These are phyloP conservation scores for Labeo rohita DNA, from an alignment of 2,113 vertebrate species.

Conservation along the genomic window DNA sequence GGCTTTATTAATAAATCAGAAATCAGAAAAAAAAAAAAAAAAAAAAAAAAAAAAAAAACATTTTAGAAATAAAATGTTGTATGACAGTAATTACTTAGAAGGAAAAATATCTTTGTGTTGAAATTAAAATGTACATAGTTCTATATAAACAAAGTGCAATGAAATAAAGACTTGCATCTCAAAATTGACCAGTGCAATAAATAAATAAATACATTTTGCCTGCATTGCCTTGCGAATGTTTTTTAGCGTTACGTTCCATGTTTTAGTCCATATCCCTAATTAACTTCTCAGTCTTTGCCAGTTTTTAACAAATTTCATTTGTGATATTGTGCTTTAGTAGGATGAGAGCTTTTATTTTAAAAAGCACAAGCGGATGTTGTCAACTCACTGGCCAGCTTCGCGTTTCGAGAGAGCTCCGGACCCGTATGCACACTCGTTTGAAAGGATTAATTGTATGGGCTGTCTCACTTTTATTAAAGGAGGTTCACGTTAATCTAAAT, in stretches of 20 bases:
- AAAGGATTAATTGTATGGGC: not conserved
- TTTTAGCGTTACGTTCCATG: no score
- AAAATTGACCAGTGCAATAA: not conserved
- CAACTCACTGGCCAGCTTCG: not conserved
- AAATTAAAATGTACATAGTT: no score
- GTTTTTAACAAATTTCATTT: no score
- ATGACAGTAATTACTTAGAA: not conserved
- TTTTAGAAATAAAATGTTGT: not conserved
- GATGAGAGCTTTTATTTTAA: constrained; percentile 26
- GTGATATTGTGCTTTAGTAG: not conserved
- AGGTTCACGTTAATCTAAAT: not conserved
- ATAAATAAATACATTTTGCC: not conserved
- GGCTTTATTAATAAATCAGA: not conserved
- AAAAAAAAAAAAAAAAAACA: no score
- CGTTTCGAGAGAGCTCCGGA: not conserved
- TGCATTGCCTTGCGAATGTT: not conserved
- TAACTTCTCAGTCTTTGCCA: no score
- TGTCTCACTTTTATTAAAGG: not conserved
- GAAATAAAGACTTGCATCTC: not conserved
- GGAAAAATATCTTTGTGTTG: no score
- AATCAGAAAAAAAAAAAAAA: no score
- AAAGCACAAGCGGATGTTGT: not conserved
- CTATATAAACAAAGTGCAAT: not conserved
- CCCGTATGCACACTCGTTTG: not conserved
- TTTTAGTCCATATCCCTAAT: no score